Evolutionary conservation across 1,140 invertebrate genomes (phyloP).

Genomic region (Drosophila asahinai): DNA sequence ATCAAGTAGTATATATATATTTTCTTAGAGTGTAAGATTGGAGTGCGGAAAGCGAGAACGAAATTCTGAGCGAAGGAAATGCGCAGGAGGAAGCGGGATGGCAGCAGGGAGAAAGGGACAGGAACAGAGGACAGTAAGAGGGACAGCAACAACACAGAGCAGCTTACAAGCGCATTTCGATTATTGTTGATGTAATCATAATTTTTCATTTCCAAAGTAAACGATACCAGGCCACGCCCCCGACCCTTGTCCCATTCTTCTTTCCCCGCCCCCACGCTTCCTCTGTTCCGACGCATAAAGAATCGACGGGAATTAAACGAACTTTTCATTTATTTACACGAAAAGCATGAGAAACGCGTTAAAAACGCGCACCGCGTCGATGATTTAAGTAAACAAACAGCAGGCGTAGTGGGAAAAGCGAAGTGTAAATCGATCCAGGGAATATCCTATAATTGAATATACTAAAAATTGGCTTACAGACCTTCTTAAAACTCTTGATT

Average conservation of each 20-base stretch:
- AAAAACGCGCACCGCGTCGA: slow-evolving; percentile 69
- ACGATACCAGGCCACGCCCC: slow-evolving; percentile 59
- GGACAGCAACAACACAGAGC: slow-evolving; percentile 35
- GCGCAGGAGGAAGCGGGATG: slow-evolving; percentile 16
- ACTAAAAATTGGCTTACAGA: too few relatives aligned
- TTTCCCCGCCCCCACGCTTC: background rate
- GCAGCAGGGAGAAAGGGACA: slow-evolving; percentile 8
- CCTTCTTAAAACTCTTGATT: too few relatives aligned
- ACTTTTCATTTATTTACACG: slow-evolving; percentile 81
- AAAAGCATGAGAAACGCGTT: slow-evolving; percentile 71
- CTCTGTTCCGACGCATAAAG: slow-evolving; percentile 51
- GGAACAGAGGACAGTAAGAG: slow-evolving; percentile 13
- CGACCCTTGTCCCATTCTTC: background rate
- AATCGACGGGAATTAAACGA: slow-evolving; percentile 78
- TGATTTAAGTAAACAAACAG: slow-evolving; percentile 77
- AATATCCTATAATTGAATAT: slow-evolving; percentile 3
- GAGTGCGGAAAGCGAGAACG: slow-evolving; percentile 43
- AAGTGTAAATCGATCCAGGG: background rate
- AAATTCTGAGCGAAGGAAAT: slow-evolving; percentile 28
- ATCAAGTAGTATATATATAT: background rate
- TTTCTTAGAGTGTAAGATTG: slow-evolving; percentile 11
- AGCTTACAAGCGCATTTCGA: slow-evolving; percentile 83
- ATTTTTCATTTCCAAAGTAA: slow-evolving; percentile 84
- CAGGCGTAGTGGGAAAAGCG: background rate
- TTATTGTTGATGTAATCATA: slow-evolving; percentile 84